A percentile compares a stretch with the other conserved stretches of the same genome.
Evolutionary conservation across 2,113 vertebrate species (phyloP).

Genomic region (Apaloderma vittatum): DNA sequence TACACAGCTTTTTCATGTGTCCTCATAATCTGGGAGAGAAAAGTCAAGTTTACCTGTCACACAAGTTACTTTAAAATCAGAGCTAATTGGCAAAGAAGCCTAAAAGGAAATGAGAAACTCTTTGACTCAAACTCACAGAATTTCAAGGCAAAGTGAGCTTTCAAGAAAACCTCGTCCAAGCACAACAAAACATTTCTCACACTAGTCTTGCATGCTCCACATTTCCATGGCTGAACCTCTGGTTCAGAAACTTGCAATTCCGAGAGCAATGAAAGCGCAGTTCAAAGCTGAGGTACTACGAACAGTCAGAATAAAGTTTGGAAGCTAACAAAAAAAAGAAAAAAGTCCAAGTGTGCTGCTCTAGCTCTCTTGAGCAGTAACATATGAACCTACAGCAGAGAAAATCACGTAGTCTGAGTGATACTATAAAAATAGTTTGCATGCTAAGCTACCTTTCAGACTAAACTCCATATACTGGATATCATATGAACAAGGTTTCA

Average conservation of each 20-base stretch:
- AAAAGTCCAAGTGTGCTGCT: background rate
- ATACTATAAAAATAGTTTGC: slow-evolving; percentile 45
- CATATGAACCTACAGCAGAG: background rate
- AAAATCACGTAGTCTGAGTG: background rate
- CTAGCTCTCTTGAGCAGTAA: background rate
- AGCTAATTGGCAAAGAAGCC: background rate
- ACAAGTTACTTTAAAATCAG: background rate
- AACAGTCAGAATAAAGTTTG: background rate
- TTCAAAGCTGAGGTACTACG: background rate
- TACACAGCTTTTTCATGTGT: background rate
- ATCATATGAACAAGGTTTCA: background rate
- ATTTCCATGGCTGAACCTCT: background rate
- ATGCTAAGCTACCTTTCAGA: slow-evolving; percentile 26
- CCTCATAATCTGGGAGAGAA: background rate
- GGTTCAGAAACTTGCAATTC: background rate
- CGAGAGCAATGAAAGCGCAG: background rate
- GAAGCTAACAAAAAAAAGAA: background rate
- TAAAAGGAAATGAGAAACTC: background rate
- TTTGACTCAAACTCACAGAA: background rate
- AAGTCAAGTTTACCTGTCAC: background rate
- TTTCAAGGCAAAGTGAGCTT: background rate
- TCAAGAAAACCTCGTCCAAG: background rate
- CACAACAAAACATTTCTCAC: background rate
- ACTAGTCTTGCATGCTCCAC: background rate
- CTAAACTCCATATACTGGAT: background rate